Evolutionary conservation across 2,888 invertebrate genomes (phyloP).

Genomic region (Parnassius mnemosyne): DNA sequence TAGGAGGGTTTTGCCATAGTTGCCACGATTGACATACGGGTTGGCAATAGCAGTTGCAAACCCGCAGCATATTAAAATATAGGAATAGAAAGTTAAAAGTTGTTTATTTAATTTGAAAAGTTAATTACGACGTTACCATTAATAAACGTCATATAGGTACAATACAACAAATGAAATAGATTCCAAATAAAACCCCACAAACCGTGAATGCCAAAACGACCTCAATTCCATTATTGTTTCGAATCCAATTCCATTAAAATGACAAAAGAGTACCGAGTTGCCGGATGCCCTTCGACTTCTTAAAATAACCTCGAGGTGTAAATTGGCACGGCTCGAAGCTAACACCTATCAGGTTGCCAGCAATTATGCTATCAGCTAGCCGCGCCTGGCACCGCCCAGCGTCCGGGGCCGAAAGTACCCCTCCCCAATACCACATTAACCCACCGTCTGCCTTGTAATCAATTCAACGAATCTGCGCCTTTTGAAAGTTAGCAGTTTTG

Average conservation of each 20-base stretch:
- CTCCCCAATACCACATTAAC: not conserved
- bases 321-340: conserved; percentile 40
- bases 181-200: not conserved
- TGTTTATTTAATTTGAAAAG: too few species aligned
- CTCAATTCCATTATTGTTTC: not conserved
- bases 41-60: too few species aligned
- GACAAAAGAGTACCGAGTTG: conserved; percentile 6
- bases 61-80: too few species aligned
- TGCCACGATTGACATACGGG: too few species aligned
- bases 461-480: not conserved
- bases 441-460: not conserved
- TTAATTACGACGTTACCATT: too few species aligned
- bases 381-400: conserved; percentile 31
- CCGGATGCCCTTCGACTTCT: conserved; percentile 9
- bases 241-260: conserved; percentile 6
- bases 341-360: conserved; percentile 44
- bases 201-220: not conserved
- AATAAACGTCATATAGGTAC: too few species aligned
- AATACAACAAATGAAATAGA: too few species aligned
- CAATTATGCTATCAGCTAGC: conserved; percentile 39
- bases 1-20: too few species aligned
- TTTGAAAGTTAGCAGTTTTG: not conserved
- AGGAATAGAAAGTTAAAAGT: too few species aligned
- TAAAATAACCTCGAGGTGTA: conserved; percentile 41
- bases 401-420: not conserved